A percentile compares a stretch with the other conserved stretches of the same genome.
Evolutionary conservation across 2,888 invertebrate species (phyloP).

Genomic region (Watsonalla binaria): DNA sequence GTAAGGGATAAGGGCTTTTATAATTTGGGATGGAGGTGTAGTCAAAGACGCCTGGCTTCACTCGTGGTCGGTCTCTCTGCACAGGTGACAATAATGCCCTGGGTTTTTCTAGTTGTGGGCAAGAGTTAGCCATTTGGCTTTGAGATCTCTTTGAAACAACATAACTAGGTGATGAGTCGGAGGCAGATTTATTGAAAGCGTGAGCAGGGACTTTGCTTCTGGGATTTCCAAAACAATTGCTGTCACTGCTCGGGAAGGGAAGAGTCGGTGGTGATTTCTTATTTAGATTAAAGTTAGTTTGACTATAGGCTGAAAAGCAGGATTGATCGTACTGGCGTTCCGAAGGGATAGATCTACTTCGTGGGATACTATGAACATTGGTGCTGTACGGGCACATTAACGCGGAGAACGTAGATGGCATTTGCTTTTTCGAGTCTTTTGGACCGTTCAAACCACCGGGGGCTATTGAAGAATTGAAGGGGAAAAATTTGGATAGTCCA

Average conservation of each 20-base stretch:
- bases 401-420: slow-evolving; percentile 11
- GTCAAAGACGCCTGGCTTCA: slow-evolving; percentile 26
- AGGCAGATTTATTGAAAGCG: neutral
- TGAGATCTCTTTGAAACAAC: neutral
- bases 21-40: slow-evolving; percentile 28
- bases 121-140: slow-evolving; percentile 1
- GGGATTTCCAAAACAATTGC: neutral
- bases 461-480: slow-evolving; percentile 22
- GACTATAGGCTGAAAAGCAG: neutral
- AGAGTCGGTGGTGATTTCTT: neutral
- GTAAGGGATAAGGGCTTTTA: slow-evolving; percentile 27
- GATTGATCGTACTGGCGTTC: neutral
- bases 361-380: neutral
- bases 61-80: slow-evolving; percentile 30
- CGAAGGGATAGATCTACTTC: neutral
- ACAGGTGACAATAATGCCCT: slow-evolving; percentile 22
- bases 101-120: slow-evolving; percentile 27
- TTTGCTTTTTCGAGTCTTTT: slow-evolving; percentile 3
- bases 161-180: neutral
- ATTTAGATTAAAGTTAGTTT: neutral
- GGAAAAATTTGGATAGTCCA: slow-evolving; percentile 36
- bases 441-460: slow-evolving; percentile 5
- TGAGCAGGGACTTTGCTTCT: neutral
- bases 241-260: neutral
- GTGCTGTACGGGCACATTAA: slow-evolving; percentile 24